Base-by-base conservation (phyloP, 2,797 vertebrate species). In the Acanthornis magna region DNA sequence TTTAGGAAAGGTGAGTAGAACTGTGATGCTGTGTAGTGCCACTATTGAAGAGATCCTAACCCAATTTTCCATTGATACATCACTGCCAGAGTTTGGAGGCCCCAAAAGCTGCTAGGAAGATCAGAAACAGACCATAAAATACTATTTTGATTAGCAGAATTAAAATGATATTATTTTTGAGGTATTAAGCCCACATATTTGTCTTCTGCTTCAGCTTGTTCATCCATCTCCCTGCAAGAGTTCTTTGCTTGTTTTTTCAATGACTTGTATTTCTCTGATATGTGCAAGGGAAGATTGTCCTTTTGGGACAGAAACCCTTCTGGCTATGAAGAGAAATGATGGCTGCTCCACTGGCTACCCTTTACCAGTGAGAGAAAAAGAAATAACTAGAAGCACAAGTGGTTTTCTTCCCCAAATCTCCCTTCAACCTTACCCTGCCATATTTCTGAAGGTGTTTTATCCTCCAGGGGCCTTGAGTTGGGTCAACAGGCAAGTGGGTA, bases 371-470 rank as follows among this genome's bases (percentile, higher is more conserved):
- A 47, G 22, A 75, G 25, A 36, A 61, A 70, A 58, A 81, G 16
- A 73, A 84, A 57, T 8, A 0, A 6, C 6, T n/a, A 22, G 62
- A 70, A 62, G 11, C 18, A 45, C 5, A 63, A 65, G 20, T 10
- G 5, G 4, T 61, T 76, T 61, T 42, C 7, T 68, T 45, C 42
- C 8, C 19, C 12, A 62, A 11, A 29, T 6, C 18, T 61, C 11
- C 5, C 5, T 47, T 57, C 17, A 45, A 2, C 6, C 5, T 18
- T 3, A 80, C 11, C 20, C 38, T 2, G 1, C 29, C 36, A 42
- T 22, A 65, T 63, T 78, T 71, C 47, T 79, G 34, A 25, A 71
- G 17, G 16, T 34, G 7, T 38, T 87, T 62, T 17, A 23, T 62
- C 23, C 26, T 55, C 34, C 60, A 45, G 21, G 36, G 57, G 36